phyloP scores from a whole-genome alignment of 2,113 vertebrate genomes.

The Miniopterus natalensis region DNA sequence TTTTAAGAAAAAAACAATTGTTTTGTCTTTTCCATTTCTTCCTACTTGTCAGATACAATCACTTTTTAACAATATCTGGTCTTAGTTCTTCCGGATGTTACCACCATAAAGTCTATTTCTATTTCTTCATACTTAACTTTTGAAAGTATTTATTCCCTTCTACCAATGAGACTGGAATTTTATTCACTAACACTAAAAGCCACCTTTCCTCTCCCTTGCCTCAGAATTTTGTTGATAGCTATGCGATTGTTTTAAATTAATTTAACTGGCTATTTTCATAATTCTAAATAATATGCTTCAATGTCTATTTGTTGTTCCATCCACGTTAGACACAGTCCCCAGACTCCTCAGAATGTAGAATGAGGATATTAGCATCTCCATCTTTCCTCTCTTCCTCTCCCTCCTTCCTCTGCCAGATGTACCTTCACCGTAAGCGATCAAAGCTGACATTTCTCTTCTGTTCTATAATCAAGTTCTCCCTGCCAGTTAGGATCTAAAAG shows the following conservation, averaged over 20 bases:
- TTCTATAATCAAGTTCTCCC: neutral
- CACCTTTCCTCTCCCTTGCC: neutral
- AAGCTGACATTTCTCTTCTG: neutral
- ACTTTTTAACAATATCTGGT: neutral
- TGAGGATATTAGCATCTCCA: neutral
- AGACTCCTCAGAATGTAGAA: neutral
- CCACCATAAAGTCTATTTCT: neutral
- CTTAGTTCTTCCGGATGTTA: neutral
- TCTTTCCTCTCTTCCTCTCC: neutral
- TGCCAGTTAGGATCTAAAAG: neutral
- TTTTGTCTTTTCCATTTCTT: neutral
- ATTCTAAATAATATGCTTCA: neutral
- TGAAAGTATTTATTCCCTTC: neutral
- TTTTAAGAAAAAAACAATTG: neutral
- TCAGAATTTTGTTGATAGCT: neutral
- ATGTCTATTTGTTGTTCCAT: neutral
- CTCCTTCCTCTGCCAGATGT: neutral
- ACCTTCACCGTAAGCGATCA: neutral
- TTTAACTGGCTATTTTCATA: slow-evolving; percentile 33
- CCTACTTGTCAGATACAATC: neutral
- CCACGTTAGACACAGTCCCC: neutral
- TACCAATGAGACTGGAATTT: neutral
- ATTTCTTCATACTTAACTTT: neutral
- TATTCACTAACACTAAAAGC: neutral
- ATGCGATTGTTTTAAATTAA: neutral